Conservation (phyloP, 2,888 invertebrate species). For the Eristalis arbustorum region DNA sequence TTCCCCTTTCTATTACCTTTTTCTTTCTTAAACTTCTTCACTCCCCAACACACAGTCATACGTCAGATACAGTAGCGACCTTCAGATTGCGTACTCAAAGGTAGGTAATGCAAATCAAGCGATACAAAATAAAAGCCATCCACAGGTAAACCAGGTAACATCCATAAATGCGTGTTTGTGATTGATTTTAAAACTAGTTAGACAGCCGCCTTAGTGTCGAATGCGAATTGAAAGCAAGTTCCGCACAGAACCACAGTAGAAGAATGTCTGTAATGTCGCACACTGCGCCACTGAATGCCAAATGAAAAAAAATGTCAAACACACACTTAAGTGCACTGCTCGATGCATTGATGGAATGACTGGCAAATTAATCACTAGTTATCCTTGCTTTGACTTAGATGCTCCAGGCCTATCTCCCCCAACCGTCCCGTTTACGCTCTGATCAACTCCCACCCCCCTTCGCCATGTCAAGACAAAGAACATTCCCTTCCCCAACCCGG, state of each 20-base stretch:
- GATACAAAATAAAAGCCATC: constrained; percentile 5
- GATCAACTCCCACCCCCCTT: neutral
- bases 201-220: constrained; percentile 27
- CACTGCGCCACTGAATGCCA: neutral
- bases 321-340: constrained; percentile 7
- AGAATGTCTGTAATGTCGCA: constrained; percentile 42
- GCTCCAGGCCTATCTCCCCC: neutral
- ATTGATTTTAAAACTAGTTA: constrained; percentile 23
- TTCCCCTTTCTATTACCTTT: constrained; percentile 52
- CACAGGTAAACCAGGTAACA: constrained; percentile 59
- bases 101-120: constrained; percentile 58
- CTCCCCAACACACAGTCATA: constrained; percentile 55
- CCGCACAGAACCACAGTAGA: neutral
- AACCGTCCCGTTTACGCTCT: neutral
- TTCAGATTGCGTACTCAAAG: constrained; percentile 61
- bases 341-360: neutral
- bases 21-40: constrained; percentile 50
- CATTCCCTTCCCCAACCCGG: neutral
- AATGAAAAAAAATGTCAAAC: neutral
- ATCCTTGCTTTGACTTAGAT: neutral
- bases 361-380: neutral
- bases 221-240: constrained; percentile 33
- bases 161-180: constrained; percentile 24
- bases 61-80: constrained; percentile 62
- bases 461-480: neutral